These are phyloP conservation scores for Ridgeia piscesae DNA, from an alignment of 1,140 invertebrate genomes.

Conservation along the genomic window DNA sequence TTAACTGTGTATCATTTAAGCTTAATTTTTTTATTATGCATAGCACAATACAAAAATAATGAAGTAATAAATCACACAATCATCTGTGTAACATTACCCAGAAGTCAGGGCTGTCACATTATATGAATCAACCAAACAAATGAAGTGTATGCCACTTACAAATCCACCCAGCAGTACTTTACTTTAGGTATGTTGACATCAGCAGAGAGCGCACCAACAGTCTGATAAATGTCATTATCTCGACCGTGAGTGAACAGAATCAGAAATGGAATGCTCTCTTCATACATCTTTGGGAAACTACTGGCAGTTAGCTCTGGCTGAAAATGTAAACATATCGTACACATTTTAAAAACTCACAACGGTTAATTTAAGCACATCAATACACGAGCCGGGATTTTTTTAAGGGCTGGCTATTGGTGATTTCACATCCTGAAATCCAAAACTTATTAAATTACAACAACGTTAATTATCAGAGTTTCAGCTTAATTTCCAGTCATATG, in stretches of 20 bases:
- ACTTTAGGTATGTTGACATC: background rate
- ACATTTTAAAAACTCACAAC: too few relatives aligned
- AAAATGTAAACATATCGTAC: too few relatives aligned
- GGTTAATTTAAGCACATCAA: background rate
- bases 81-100: too few relatives aligned
- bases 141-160: background rate
- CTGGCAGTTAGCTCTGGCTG: background rate
- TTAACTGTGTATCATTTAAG: too few relatives aligned
- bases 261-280: background rate
- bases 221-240: background rate
- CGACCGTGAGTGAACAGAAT: background rate
- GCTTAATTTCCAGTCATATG: too few relatives aligned
- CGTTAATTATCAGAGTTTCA: too few relatives aligned
- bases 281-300: background rate
- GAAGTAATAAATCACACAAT: background rate
- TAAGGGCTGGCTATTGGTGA: background rate
- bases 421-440: too few relatives aligned
- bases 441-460: too few relatives aligned
- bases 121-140: background rate
- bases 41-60: background rate
- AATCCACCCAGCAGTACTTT: background rate
- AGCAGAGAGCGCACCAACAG: background rate
- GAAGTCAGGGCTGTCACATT: too few relatives aligned
- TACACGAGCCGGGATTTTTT: background rate
- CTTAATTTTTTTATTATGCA: too few relatives aligned